Evolutionary conservation across 2,113 vertebrate genomes (phyloP).

Genomic region (Catharus bicknelli): DNA sequence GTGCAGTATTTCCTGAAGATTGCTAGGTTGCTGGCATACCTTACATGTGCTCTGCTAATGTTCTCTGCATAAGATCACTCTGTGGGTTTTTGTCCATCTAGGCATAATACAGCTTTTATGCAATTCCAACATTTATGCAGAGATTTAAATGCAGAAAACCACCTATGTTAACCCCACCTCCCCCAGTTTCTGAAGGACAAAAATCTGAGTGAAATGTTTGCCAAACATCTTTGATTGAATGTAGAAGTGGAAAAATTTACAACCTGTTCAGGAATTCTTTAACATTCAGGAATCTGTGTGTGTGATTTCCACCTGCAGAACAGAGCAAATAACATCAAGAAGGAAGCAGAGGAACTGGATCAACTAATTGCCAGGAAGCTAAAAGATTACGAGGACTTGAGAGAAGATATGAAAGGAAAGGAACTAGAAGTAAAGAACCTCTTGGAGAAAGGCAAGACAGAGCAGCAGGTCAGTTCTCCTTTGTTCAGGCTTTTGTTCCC

Average conservation of each 20-base stretch:
- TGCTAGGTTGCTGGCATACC: not conserved
- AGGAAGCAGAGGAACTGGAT: constrained; percentile 89
- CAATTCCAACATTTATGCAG: not conserved
- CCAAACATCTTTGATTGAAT: not conserved
- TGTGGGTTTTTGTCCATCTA: not conserved
- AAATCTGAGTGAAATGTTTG: not conserved
- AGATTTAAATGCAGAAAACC: not conserved
- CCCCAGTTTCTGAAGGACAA: not conserved
- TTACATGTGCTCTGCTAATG: not conserved
- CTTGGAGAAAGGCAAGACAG: constrained; percentile 91
- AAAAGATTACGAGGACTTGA: constrained; percentile 89
- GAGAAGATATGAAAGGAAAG: constrained; percentile 90
- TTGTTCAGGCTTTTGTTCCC: not conserved
- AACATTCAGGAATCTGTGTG: not conserved
- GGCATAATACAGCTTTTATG: not conserved
- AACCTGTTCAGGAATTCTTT: not conserved
- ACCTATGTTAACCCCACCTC: not conserved
- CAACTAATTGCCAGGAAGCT: constrained; percentile 89
- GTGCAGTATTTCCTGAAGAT: not conserved
- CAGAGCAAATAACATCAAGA: constrained; percentile 91
- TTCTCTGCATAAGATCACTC: not conserved
- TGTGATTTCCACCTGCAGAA: constrained; percentile 68
- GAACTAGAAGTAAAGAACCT: constrained; percentile 92
- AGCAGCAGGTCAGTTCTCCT: constrained; percentile 89
- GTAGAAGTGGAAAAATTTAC: not conserved